Base-by-base conservation (phyloP, 2,113 vertebrate genomes). In the Pseudorectes ferrugineus region DNA sequence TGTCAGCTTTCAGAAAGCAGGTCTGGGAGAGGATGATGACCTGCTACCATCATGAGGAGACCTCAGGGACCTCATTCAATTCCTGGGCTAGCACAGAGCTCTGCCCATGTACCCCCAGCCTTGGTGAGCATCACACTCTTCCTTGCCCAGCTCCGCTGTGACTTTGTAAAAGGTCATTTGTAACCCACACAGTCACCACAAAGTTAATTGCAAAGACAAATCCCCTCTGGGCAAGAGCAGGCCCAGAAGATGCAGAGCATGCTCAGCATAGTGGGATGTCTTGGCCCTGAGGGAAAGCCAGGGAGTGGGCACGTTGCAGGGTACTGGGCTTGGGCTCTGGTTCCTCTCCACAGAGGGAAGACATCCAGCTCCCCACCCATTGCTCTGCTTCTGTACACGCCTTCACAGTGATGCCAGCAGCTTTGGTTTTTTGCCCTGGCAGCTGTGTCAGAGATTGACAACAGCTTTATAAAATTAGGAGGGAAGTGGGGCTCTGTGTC, bases 401-500 rank as follows among this genome's bases (percentile, higher is more conserved):
- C 61, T 84, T 71, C 45, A 54, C 43, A 76, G 14, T 42, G 86
- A 54, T 73, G 54, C 26, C 10, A 6, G 28, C 18, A 91, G 55
- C 17, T 49, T 70, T 76, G 59, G 0, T 14, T 63, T 88, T 74
- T 51, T 65, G 18, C 31, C 45, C 61, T 82, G 70, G 57, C 65
- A 91, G 70, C 70, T 91, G 52, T 70, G 68, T 91, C 70, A 92
- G 81, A 91, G 84, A 82, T 75, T 82, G 95, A 94, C 92, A 95
- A 88, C 73, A 75, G 48, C 73, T 75, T 91, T 89, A 85, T 86
- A 93, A 89, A 96, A 93, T 1, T 62, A 51, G 65, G 85, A 84
- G 29, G 52, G 57, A 95, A 94, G 65, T 78, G 43, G 63, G 65
- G n/a, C 12, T 91, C 40, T 71, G 28, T 71, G 73, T 91, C 93